Percentiles rank a stretch among this genome's conserved stretches.
Evolutionary conservation across 2,113 vertebrate genomes (phyloP).

Genomic region (Eleginops maclovinus): DNA sequence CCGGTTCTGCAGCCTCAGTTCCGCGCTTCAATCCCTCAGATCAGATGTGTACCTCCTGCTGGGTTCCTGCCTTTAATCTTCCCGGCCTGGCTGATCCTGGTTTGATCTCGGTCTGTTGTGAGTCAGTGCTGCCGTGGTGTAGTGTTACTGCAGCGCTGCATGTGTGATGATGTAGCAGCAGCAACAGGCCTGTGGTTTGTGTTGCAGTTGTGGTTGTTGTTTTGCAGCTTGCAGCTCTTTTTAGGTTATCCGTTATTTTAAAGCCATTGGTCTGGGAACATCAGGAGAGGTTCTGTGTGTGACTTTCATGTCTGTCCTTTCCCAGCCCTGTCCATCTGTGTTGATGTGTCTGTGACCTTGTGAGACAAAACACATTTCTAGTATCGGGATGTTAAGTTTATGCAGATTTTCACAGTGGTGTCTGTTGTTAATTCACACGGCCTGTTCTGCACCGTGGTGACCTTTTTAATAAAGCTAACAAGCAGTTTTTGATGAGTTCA

Average conservation of each 20-base stretch:
- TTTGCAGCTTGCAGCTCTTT: background rate
- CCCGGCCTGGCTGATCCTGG: background rate
- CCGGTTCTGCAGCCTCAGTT: background rate
- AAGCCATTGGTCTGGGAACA: background rate
- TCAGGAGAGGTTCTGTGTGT: background rate
- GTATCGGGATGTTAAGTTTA: background rate
- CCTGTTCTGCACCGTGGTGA: background rate
- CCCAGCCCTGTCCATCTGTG: background rate
- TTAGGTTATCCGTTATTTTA: background rate
- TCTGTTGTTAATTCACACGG: background rate
- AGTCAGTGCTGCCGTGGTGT: background rate
- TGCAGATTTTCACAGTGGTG: background rate
- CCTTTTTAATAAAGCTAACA: background rate
- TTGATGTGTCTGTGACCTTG: slow-evolving; percentile 6
- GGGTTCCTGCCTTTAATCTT: background rate
- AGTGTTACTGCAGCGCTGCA: background rate
- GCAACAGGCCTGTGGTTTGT: slow-evolving; percentile 19
- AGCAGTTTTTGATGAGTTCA: too few species aligned
- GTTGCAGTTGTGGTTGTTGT: slow-evolving; percentile 11
- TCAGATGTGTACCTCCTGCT: background rate
- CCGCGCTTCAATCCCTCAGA: background rate
- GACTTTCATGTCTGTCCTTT: background rate
- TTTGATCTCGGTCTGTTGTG: background rate
- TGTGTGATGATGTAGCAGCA: background rate
- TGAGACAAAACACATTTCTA: background rate